Conservation (phyloP, 2,797 vertebrate genomes). For the Thalassophryne amazonica region DNA sequence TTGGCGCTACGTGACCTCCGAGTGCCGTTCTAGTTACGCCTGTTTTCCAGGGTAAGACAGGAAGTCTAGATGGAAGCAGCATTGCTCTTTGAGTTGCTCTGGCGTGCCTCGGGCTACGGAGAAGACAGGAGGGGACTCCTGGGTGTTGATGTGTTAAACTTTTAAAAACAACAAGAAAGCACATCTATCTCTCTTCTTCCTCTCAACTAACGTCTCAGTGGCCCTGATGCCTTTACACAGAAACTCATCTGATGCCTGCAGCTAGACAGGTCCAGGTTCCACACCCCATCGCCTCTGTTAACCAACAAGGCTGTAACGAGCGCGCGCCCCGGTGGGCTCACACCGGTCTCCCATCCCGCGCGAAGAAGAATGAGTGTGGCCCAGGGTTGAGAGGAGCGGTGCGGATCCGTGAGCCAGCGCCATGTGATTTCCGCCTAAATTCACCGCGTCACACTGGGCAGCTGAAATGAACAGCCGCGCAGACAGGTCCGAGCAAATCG, state of each 20-base stretch:
- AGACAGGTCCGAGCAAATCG: slow-evolving; percentile 56
- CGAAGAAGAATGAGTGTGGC: slow-evolving; percentile 58
- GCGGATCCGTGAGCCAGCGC: slow-evolving; percentile 10
- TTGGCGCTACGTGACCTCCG: no score
- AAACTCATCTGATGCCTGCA: slow-evolving; percentile 57
- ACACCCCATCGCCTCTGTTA: slow-evolving; percentile 44
- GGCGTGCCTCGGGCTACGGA: slow-evolving; percentile 67
- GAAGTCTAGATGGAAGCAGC: slow-evolving; percentile 52
- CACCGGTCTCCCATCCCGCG: slow-evolving; percentile 41
- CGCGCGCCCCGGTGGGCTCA: slow-evolving; percentile 4
- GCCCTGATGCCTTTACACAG: slow-evolving; percentile 48
- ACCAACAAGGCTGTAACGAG: slow-evolving; percentile 56
- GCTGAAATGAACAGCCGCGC: slow-evolving; percentile 60
- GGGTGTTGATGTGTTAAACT: slow-evolving; percentile 68
- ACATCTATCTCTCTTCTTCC: slow-evolving; percentile 57
- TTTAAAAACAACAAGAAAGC: slow-evolving; percentile 64
- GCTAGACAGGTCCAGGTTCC: slow-evolving; percentile 58
- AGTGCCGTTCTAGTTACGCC: slow-evolving; percentile 18
- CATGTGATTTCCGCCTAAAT: slow-evolving; percentile 27
- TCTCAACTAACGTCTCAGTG: slow-evolving; percentile 50
- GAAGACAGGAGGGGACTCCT: slow-evolving; percentile 53
- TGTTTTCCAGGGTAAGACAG: slow-evolving; percentile 7
- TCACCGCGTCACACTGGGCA: slow-evolving; percentile 50
- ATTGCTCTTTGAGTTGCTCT: slow-evolving; percentile 53
- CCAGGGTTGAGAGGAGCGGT: slow-evolving; percentile 37